Percentiles rank a stretch among this genome's conserved stretches.
Evolutionary conservation across 2,113 vertebrate genomes (phyloP).

Genomic region (Emydocephalus ijimae): DNA sequence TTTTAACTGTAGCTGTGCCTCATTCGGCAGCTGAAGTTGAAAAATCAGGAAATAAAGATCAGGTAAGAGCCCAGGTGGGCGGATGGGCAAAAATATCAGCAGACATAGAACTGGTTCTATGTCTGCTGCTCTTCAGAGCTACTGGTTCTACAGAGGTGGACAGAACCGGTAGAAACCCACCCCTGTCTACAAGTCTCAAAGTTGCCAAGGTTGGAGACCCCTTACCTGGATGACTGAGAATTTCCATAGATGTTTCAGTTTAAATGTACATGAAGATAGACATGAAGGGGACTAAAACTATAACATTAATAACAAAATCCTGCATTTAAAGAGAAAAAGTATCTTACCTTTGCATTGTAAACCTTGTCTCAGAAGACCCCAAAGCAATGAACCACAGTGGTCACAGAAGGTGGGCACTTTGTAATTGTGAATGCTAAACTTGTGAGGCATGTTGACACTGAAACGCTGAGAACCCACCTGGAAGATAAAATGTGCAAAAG

Average conservation of each 20-base stretch:
- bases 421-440: constrained; percentile 98
- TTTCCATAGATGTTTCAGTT: background rate
- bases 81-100: too few species aligned
- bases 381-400: constrained; percentile 97
- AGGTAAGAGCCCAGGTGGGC: too few species aligned
- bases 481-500: constrained; percentile 50
- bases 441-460: constrained; percentile 99
- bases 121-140: too few species aligned
- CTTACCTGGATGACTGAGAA: background rate
- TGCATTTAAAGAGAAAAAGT: background rate
- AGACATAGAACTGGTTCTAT: too few species aligned
- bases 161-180: too few species aligned
- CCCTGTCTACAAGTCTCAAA: too few species aligned
- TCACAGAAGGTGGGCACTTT: constrained; percentile 99
- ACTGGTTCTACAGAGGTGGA: too few species aligned
- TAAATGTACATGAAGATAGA: background rate
- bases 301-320: background rate
- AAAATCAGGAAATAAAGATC: too few species aligned
- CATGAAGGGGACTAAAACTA: background rate
- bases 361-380: constrained; percentile 96
- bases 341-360: constrained; percentile 96
- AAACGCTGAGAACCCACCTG: constrained; percentile 97
- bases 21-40: too few species aligned
- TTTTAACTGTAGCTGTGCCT: too few species aligned
- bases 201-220: too few species aligned